These are phyloP conservation scores for Notarius lentiginosus DNA, from an alignment of 2,113 vertebrate genomes.

Conservation along the genomic window DNA sequence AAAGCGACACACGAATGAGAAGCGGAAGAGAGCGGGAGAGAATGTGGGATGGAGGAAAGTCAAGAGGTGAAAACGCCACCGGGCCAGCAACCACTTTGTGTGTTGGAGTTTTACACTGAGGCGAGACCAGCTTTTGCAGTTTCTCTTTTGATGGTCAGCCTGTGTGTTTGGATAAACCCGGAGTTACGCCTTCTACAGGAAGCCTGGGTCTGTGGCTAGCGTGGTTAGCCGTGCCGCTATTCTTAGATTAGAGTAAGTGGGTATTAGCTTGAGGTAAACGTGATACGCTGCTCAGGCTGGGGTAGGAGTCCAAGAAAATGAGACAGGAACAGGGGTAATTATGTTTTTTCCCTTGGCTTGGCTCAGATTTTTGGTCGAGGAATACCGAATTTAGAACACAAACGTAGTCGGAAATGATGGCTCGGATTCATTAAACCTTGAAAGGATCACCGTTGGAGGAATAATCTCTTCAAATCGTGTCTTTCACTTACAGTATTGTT, in stretches of 20 bases:
- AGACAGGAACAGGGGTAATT: conserved; percentile 27
- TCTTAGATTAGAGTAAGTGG: conserved; percentile 23
- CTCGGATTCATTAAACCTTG: not conserved
- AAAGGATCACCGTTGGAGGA: not conserved
- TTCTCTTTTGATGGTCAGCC: conserved; percentile 32
- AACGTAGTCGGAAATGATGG: not conserved
- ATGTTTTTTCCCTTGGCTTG: not conserved
- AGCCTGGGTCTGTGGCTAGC: conserved; percentile 59
- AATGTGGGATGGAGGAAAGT: conserved; percentile 7
- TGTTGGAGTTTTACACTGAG: not conserved
- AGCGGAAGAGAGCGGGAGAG: conserved; percentile 12
- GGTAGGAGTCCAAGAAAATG: conserved; percentile 21
- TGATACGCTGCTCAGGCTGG: not conserved
- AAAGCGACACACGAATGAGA: conserved; percentile 6
- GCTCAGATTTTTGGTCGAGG: not conserved
- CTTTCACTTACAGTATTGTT: not conserved
- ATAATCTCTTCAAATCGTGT: not conserved
- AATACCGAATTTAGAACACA: not conserved
- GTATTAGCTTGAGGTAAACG: conserved; percentile 25
- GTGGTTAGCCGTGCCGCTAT: conserved; percentile 48
- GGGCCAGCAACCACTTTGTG: not conserved
- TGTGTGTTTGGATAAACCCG: conserved; percentile 27
- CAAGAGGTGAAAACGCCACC: not conserved
- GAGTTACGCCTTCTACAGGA: conserved; percentile 38
- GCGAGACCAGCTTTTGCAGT: conserved; percentile 27